Conservation (phyloP, 2,113 vertebrate genomes). For the Psittacus erithacus region DNA sequence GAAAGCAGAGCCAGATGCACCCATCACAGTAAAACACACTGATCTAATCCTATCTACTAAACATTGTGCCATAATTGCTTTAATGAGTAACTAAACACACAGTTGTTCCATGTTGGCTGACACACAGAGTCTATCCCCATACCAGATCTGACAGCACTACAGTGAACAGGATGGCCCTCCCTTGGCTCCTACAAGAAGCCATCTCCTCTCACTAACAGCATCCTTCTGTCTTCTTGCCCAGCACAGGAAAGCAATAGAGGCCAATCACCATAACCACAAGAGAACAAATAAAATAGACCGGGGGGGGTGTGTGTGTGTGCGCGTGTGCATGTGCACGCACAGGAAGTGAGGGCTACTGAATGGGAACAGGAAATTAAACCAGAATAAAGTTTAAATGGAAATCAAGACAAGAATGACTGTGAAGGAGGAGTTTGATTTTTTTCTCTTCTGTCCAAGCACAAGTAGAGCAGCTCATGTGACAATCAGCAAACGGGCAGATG, state of each 20-base stretch:
- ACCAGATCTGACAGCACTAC: not conserved
- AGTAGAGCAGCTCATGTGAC: not conserved
- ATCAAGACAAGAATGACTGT: not conserved
- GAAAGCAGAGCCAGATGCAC: not conserved
- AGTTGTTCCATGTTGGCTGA: not conserved
- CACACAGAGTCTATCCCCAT: not conserved
- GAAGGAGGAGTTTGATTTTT: not conserved
- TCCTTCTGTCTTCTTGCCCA: not conserved
- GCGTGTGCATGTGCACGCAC: too few species aligned
- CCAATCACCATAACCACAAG: not conserved
- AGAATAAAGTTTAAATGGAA: not conserved
- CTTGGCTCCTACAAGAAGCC: not conserved
- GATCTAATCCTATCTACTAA: not conserved
- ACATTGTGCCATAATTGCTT: not conserved
- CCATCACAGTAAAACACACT: not conserved
- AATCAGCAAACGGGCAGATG: not conserved
- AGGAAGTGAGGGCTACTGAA: not conserved
- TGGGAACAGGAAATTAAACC: not conserved
- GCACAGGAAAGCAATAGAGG: not conserved
- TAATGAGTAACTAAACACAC: not conserved
- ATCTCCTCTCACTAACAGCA: not conserved
- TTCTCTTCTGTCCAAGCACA: not conserved
- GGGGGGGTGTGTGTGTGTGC: too few species aligned
- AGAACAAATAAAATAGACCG: not conserved
- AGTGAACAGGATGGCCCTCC: not conserved